phyloP scores from a whole-genome alignment of 2,113 vertebrate species.

The Saguinus imperator region DNA sequence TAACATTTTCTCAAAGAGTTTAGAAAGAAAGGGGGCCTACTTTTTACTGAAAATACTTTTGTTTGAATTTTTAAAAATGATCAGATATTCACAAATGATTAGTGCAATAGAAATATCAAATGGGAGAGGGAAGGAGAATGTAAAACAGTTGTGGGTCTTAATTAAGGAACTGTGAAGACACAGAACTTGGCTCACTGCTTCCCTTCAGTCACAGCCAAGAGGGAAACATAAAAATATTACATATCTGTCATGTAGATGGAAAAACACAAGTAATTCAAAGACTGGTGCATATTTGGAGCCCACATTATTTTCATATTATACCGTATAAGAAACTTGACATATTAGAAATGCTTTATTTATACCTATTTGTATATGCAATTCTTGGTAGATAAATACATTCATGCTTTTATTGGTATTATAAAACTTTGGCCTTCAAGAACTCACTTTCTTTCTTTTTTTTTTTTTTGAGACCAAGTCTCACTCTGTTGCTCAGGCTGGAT shows the following conservation, averaged over 20 bases:
- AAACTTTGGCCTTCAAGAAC: neutral
- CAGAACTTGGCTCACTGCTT: neutral
- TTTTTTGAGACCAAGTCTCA: too few relatives aligned
- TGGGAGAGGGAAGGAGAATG: neutral
- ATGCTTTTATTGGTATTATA: neutral
- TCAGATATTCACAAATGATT: neutral
- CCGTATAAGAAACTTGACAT: neutral
- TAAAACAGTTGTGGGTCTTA: neutral
- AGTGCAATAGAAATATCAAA: neutral
- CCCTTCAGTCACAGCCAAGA: neutral
- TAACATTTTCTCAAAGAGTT: neutral
- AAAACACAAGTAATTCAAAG: neutral
- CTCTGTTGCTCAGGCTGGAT: too few relatives aligned
- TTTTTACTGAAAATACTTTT: neutral
- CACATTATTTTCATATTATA: slow-evolving; percentile 22
- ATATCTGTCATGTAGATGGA: neutral
- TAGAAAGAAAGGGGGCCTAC: neutral
- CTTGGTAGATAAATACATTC: neutral
- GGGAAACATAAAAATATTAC: neutral
- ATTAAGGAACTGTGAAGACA: neutral
- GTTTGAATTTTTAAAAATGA: neutral
- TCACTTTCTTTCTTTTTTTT: neutral
- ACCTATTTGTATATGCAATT: neutral
- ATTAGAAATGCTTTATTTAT: neutral
- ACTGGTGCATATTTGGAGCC: neutral